Base-by-base conservation (phyloP, 2,888 invertebrate species). In the Tricholauxania praeusta region DNA sequence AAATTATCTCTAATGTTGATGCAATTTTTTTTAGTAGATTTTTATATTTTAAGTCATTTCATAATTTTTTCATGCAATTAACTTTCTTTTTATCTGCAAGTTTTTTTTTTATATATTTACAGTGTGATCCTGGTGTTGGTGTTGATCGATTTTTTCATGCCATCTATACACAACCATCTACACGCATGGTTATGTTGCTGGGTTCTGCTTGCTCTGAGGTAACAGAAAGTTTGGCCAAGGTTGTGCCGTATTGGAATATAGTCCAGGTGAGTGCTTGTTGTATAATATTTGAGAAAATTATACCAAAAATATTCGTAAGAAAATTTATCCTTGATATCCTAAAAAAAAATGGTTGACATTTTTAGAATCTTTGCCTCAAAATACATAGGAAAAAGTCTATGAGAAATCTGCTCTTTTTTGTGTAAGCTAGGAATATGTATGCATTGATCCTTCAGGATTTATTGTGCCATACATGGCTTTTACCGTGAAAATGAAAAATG, bases 91-190 rank as follows among this genome's bases (percentile, higher is more conserved):
- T 39, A 55, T 47, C 57, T 49, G 47, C 12, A 14, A n/a, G n/a
- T n/a, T n/a, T 64, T 64, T 15, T 55, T 22, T 32, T 53, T 32
- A 51, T 60, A 74, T 77, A 78, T 78, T 68, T 19, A 89, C 89
- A 97, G 97, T 96, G 96, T 83, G 96, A 97, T 88, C 94, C 96
- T 7, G 97, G 97, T 1, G 93, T 94, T 3, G 96, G 94, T 0
- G 94, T 96, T 75, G 96, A 97, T 88, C 92, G 96, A 64, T 95
- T 97, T 88, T 97, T 96, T 88, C 95, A 97, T 88, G 94, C 96
- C 4, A 90, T 97, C 65, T 96, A 97, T 88, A 93, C 94, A 0
- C 91, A 92, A 79, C 90, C 92, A 53, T 91, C 92, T 60, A 91
- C 93, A 1, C 87, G 93, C 67, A 93, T 96, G 91, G 90, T 93